Evolutionary conservation across 2,113 vertebrate genomes (phyloP), one percentile per base, ranked within the genome.

Genomic region (Ammodytes marinus): DNA sequence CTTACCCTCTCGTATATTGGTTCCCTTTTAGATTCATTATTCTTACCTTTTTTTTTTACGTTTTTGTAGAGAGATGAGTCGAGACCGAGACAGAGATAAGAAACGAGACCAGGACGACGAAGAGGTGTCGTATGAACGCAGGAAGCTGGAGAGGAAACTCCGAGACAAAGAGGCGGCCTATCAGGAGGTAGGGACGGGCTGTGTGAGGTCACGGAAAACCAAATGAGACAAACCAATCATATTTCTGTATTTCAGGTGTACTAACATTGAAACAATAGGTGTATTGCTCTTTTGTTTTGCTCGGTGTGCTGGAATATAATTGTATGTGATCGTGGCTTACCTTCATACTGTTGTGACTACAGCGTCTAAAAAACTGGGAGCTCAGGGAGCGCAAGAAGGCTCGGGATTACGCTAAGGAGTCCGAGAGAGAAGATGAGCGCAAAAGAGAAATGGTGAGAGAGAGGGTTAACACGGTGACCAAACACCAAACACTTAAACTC

Each of bases 301-400:
- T 57, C 43, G 5, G 7, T 27, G 15, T 70, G 8, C n/a, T 46
- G 15, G 14, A 15, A 35, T 17, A 10, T 49, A 5, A 3, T n/a
- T 46, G 40, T 50, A 11, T 75, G 65, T 61, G n/a, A 42, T 35
- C 63, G 5, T 35, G 8, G 10, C 61, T 86, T 1, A 83, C 2
- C 4, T 74, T 27, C 35, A 67, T 13, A n/a, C 45, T 59, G 3
- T 83, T 59, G 58, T 46, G 57, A 19, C 55, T 4, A 6, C 64
- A 96, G 95, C 97, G 98, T 73, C 95, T 99, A 85, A 99, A 99
- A 93, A 99, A 99, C 94, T 99, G 98, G 98, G 98, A 99, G 94
- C 96, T 99, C 71, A 94, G 98, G 91, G 98, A 99, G 93, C 94
- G 98, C 82, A 99, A 99, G 91, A 99, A 99, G 92, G 96, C 96